Evolutionary conservation across 2,113 vertebrate genomes (phyloP).

Genomic region (Salminus brasiliensis): DNA sequence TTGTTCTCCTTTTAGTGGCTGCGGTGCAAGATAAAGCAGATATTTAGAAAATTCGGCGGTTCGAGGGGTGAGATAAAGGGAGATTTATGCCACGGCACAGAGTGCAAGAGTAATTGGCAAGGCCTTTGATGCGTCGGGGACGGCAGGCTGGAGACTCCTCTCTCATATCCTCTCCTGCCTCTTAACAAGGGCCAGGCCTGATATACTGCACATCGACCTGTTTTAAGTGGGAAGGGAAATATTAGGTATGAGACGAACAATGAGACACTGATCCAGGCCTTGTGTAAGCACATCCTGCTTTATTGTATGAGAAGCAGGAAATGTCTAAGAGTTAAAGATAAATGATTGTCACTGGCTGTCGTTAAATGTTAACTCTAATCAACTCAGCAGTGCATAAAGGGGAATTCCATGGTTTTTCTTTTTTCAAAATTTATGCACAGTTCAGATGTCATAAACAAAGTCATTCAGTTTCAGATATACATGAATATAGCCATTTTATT

Average conservation of each 20-base stretch:
- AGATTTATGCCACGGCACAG: conserved; percentile 49
- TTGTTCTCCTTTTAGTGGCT: conserved; percentile 55
- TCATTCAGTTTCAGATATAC: no score
- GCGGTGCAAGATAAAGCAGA: conserved; percentile 50
- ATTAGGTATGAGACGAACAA: conserved; percentile 13
- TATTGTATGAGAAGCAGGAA: background rate
- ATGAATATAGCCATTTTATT: no score
- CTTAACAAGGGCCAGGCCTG: conserved; percentile 15
- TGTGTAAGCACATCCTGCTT: conserved; percentile 6
- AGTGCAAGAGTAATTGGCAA: conserved; percentile 25
- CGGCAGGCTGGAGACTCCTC: background rate
- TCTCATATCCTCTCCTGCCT: conserved; percentile 1
- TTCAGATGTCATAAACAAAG: no score
- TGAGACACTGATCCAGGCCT: conserved; percentile 25
- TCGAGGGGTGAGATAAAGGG: conserved; percentile 51
- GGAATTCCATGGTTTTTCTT: no score
- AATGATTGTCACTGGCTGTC: background rate
- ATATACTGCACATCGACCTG: conserved; percentile 13
- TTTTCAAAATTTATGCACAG: no score
- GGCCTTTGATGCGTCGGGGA: conserved; percentile 45
- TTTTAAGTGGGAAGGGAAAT: conserved; percentile 29
- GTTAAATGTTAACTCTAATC: background rate
- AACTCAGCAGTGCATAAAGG: background rate
- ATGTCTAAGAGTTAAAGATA: background rate
- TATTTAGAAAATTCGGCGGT: conserved; percentile 53